Evolutionary conservation across 1,140 invertebrate species (phyloP).

Genomic region (Choristoneura fumiferana): DNA sequence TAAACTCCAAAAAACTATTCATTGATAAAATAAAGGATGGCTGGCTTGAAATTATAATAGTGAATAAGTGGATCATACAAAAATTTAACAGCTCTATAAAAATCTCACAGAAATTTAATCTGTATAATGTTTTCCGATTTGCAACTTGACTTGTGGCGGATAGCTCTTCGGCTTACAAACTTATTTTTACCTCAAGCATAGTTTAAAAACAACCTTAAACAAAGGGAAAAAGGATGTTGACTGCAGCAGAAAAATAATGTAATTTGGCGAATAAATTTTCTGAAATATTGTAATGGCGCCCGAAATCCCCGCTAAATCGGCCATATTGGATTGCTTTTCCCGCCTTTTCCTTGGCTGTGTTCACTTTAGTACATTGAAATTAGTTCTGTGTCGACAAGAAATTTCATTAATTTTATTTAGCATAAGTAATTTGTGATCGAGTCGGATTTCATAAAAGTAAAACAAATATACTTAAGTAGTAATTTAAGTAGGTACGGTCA

Average conservation of each 20-base stretch:
- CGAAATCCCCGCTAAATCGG: conserved; percentile 48
- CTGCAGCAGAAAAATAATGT: not conserved
- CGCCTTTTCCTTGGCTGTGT: conserved; percentile 37
- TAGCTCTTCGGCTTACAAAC: conserved; percentile 40
- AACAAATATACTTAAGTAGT: no score
- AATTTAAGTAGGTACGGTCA: no score
- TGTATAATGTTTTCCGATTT: conserved; percentile 70
- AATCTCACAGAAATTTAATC: conserved; percentile 55
- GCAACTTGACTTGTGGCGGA: conserved; percentile 65
- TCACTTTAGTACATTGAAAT: conserved; percentile 14
- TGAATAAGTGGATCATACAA: not conserved
- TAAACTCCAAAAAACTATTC: no score
- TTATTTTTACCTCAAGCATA: conserved; percentile 20
- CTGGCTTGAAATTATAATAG: no score
- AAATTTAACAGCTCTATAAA: conserved; percentile 34
- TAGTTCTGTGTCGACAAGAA: conserved; percentile 3
- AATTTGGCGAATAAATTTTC: conserved; percentile 43
- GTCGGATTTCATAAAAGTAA: no score
- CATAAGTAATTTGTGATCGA: no score
- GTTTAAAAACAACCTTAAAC: conserved; percentile 29
- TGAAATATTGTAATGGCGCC: conserved; percentile 66
- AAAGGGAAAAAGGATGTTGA: conserved; percentile 5
- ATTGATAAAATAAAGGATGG: no score
- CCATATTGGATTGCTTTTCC: conserved; percentile 59
- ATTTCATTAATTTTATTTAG: conserved; percentile 13